Base-by-base conservation (phyloP, 2,888 invertebrate genomes). In the Catocala sponsa region DNA sequence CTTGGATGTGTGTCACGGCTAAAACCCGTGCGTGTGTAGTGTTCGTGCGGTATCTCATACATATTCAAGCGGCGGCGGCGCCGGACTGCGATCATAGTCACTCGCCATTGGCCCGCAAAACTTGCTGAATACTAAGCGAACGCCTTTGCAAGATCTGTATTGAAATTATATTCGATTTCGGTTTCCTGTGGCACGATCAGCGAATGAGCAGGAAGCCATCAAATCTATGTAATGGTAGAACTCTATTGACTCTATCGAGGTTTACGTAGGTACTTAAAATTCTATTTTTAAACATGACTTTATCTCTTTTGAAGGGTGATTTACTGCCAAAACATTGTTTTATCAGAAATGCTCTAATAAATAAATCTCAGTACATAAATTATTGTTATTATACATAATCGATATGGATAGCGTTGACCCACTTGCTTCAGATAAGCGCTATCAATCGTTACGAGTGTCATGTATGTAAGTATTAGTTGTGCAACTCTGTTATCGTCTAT, bases 1-100 rank as follows among this genome's bases (percentile, higher is more conserved):
- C 53, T 63, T 77, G 78, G 85, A 91, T 91, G 86, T 92, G 83
- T 94, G 93, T 92, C 94, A 94, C 84, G 92, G 92, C 84, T 91
- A 84, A 76, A 81, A 74, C 79, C 72, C 81, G 80, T 85, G 85
- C 86, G 87, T 88, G 88, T 85, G 80, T 83, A 70, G 82, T 81
- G 83, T 84, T 84, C 82, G 81, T 82, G 82, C 81, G 78, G 76
- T 72, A 73, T 69, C 85, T 91, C 87, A 92, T 94, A 90, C 88
- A 92, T 94, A 93, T 94, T 92, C 90, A 92, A 82, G 68, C 78
- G 82, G 79, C 83, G 81, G 68, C 78, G 82, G 79, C 83, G 80
- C 82, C 81, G 84, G 84, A 79, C 83, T 83, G 80, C 82, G 83
- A 87, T 86, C 80, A 81, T 83, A 85, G 81, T 78, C 74, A 81